phyloP scores from a whole-genome alignment of 2,113 vertebrate genomes.

The Acanthisitta chloris region DNA sequence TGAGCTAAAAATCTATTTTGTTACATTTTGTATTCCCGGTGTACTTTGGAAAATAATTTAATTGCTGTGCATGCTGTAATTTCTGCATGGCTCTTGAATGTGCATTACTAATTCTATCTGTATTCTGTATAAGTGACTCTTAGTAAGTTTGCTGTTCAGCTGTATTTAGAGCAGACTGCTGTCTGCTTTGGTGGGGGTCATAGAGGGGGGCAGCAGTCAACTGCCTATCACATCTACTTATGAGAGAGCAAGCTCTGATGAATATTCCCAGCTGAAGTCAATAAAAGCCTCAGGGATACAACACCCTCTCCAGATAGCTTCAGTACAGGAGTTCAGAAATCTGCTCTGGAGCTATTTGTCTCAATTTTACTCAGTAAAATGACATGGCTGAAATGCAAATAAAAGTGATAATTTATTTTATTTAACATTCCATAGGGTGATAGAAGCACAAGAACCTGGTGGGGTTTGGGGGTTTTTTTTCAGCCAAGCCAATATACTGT shows the following conservation, averaged over 20 bases:
- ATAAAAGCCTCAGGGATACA: neutral
- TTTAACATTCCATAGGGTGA: neutral
- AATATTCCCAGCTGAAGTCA: slow-evolving; percentile 53
- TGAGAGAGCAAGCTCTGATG: slow-evolving; percentile 17
- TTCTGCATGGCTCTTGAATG: neutral
- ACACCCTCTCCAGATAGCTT: neutral
- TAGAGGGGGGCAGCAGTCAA: neutral
- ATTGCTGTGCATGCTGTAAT: neutral
- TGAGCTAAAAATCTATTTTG: neutral
- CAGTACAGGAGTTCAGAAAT: neutral
- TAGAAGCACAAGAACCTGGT: neutral
- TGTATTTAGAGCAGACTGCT: slow-evolving; percentile 19
- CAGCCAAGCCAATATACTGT: neutral
- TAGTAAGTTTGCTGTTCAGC: neutral
- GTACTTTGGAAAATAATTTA: neutral
- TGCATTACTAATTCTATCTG: neutral
- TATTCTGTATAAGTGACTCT: neutral
- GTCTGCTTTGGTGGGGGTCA: neutral
- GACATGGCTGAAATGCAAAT: neutral
- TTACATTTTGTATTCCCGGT: neutral
- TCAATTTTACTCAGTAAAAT: neutral
- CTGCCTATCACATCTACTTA: neutral
- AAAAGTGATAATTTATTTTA: neutral
- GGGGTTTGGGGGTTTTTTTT: neutral
- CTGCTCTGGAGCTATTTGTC: neutral